Conservation (phyloP, 2,888 invertebrate species). For the Mythimna lalbum region DNA sequence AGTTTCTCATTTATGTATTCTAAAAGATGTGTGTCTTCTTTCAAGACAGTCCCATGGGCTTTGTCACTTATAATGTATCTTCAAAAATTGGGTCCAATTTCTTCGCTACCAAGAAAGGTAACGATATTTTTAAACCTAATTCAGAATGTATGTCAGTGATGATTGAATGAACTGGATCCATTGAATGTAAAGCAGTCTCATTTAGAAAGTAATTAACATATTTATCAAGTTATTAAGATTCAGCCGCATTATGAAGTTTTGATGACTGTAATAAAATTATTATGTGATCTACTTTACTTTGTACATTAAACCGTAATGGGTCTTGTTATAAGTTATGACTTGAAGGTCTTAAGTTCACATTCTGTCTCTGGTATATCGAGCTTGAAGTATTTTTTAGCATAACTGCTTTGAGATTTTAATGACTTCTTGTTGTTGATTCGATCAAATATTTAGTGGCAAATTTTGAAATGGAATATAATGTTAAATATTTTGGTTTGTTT, state of each 20-base stretch:
- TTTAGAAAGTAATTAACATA: slow-evolving; percentile 51
- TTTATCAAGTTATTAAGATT: slow-evolving; percentile 51
- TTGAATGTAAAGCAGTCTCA: slow-evolving; percentile 38
- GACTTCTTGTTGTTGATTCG: background rate
- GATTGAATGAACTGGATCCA: slow-evolving; percentile 26
- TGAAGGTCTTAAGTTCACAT: slow-evolving; percentile 28
- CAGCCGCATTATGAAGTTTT: slow-evolving; percentile 44
- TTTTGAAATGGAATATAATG: background rate
- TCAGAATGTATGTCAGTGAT: slow-evolving; percentile 31
- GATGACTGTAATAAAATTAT: slow-evolving; percentile 43
- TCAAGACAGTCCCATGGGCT: background rate
- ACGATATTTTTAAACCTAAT: slow-evolving; percentile 13
- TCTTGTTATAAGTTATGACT: slow-evolving; percentile 32
- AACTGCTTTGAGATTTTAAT: slow-evolving; percentile 3
- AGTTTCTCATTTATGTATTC: background rate
- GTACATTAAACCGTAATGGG: slow-evolving; percentile 19
- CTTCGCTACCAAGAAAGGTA: background rate
- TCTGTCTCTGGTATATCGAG: slow-evolving; percentile 18
- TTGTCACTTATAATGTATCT: background rate
- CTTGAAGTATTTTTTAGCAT: slow-evolving; percentile 25
- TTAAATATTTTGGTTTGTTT: background rate
- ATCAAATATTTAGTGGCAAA: slow-evolving; percentile 3
- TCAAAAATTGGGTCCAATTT: background rate
- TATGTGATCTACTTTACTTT: slow-evolving; percentile 42
- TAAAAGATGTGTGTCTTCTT: background rate